Conservation (phyloP, 2,113 vertebrate species). For the Numida meleagris region DNA sequence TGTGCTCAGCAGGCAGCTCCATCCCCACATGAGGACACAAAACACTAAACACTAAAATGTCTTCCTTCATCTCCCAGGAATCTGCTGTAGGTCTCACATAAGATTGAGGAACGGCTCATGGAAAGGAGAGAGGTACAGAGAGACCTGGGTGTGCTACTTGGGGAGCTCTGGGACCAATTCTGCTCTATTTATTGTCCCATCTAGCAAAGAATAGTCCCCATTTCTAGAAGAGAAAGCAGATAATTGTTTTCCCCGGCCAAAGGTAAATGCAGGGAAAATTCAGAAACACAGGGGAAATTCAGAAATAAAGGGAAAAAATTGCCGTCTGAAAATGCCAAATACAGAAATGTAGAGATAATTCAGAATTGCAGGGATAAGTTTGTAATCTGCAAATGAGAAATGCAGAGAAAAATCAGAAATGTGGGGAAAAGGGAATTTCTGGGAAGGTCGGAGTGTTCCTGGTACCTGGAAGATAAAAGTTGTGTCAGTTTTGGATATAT, state of each 20-base stretch:
- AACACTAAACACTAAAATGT: too few relatives aligned
- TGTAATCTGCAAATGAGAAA: too few relatives aligned
- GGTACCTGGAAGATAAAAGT: not conserved
- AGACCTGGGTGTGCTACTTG: not conserved
- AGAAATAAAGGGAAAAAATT: not conserved
- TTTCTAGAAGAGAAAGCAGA: not conserved
- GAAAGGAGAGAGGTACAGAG: not conserved
- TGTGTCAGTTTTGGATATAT: not conserved
- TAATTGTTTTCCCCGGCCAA: not conserved
- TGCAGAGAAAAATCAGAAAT: not conserved
- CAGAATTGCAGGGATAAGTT: too few relatives aligned
- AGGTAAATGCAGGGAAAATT: not conserved
- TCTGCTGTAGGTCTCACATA: not conserved
- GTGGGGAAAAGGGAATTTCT: not conserved
- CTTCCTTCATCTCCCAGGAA: constrained; percentile 36
- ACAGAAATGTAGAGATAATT: too few relatives aligned
- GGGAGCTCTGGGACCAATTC: not conserved
- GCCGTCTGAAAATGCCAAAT: too few relatives aligned
- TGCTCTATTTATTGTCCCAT: not conserved
- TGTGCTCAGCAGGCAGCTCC: not conserved
- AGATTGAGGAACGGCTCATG: not conserved
- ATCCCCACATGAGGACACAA: not conserved
- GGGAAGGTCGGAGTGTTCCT: not conserved
- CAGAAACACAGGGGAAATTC: not conserved
- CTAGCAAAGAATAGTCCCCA: not conserved